Base-by-base conservation (phyloP, 2,113 vertebrate genomes). In the Apteryx owenii region DNA sequence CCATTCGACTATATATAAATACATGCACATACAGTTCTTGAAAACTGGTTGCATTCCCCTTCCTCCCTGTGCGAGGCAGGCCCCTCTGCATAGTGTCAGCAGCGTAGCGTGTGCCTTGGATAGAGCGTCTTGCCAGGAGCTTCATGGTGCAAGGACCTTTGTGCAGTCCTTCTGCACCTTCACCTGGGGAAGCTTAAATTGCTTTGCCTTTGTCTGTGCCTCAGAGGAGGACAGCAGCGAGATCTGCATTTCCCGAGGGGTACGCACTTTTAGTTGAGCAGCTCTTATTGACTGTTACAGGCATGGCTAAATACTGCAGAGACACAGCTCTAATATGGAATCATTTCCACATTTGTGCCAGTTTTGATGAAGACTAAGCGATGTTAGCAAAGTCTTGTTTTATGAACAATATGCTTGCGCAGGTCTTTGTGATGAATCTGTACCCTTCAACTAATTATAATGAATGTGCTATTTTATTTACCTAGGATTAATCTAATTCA, bases 401-500 rank as follows among this genome's bases (percentile, higher is more conserved):
- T 20, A 44, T 19, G 12, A 70, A 31, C 50, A 0, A 0, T 50
- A 6, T 7, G 14, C 70, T 92, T 40, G 76, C 51, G 29, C 8
- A 33, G 61, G n/a, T 84, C 88, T 75, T 33, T 11, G 71, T 66
- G 81, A 50, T 82, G 28, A n/a, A 81, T 89, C 44, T 51, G 46
- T 51, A 58, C 44, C 90, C 80, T 93, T 16, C 20, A 69, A 90
- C 69, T 48, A 51, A 62, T 62, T 60, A 21, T 56, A 95, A 94
- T 78, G 72, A 86, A 61, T 29, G 2, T 12, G 3, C 61, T 68
- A 12, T 79, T 93, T 89, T 76, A 95, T 84, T 89, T 93, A 88
- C 84, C 77, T 42, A 42, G 73, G 89, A 50, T 87, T 84, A 53
- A 93, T 73, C 70, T 86, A 38, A 92, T 87, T 92, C 87, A 96